Conservation (phyloP, 2,113 vertebrate species). For the Condylura cristata region DNA sequence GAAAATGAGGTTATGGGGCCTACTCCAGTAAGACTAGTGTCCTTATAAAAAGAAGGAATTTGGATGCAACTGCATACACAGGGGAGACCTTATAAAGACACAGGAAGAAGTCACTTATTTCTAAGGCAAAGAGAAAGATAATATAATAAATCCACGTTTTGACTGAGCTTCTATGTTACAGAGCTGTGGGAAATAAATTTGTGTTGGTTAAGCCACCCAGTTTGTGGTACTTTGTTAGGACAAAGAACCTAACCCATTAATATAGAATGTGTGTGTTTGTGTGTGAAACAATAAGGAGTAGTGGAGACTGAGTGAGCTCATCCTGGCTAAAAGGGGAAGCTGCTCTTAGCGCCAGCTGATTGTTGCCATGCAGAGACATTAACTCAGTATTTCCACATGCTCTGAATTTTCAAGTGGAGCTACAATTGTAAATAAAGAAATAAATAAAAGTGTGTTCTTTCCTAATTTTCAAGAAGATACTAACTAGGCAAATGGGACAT, state of each 20-base stretch:
- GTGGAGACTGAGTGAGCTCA: neutral
- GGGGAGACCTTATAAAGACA: neutral
- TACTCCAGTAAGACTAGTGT: neutral
- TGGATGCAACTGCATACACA: neutral
- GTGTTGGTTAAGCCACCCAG: neutral
- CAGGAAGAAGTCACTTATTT: neutral
- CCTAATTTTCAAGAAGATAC: neutral
- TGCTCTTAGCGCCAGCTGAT: neutral
- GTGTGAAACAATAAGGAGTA: neutral
- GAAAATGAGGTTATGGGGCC: neutral
- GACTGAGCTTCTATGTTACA: neutral
- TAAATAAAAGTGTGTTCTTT: conserved; percentile 7
- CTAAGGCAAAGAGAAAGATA: neutral
- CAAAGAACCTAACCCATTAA: neutral
- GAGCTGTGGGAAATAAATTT: neutral
- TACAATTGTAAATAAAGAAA: neutral
- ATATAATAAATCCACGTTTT: neutral
- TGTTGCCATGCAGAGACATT: neutral
- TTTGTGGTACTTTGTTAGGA: neutral
- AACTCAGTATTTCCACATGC: conserved; percentile 8
- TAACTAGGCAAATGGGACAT: neutral
- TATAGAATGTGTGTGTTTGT: neutral
- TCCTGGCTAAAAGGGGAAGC: neutral
- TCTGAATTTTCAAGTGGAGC: conserved; percentile 26
- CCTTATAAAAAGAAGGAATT: neutral